Base-by-base conservation (phyloP, 2,797 vertebrate genomes). In the Peromyscus eremicus region DNA sequence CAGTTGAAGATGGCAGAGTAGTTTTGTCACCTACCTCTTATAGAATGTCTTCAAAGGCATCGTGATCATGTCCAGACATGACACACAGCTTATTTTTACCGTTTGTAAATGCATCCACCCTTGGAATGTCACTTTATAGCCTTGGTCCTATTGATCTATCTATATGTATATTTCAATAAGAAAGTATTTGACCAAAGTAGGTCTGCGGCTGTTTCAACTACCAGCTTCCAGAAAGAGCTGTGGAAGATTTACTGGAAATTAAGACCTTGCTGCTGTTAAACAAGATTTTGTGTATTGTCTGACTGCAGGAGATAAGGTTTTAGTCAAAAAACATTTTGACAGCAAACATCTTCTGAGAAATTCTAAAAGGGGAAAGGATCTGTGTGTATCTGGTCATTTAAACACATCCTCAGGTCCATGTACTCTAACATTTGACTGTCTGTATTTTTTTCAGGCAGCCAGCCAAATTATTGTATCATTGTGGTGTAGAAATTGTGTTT, bases 1-100 rank as follows among this genome's bases (percentile, higher is more conserved):
- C 98, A 97, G 98, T 97, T 97, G 97, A 99, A 98, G 97, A 98
- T 97, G 97, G 97, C 97, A 98, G 97, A 98, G 93, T 98, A 97
- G 95, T 98, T 98, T 98, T 98, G 98, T 98, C 98, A 98, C 98
- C 99, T 99, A 99, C 99, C 99, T 99, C 99, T 99, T 97, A 98
- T 43, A 97, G 98, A 97, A 98, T 98, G 98, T 98, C 97, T 98
- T 98, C 97, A 98, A 98, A 98, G 98, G 95, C 98, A 98, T 96
- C 0, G 57, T 87, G 94, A 25, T 98, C 97, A 98, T 97, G 52
- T 68, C 94, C 98, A 97, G 94, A 95, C 98, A 95, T 93, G 94
- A 98, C 96, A 97, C 97, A 98, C 98, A 98, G 97, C 86, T 98
- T 94, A 98, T 98, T 98, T 98, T 98, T 98, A 98, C 98, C 98